Base-by-base conservation (phyloP, 2,113 vertebrate species). In the Cyanocitta stelleri region DNA sequence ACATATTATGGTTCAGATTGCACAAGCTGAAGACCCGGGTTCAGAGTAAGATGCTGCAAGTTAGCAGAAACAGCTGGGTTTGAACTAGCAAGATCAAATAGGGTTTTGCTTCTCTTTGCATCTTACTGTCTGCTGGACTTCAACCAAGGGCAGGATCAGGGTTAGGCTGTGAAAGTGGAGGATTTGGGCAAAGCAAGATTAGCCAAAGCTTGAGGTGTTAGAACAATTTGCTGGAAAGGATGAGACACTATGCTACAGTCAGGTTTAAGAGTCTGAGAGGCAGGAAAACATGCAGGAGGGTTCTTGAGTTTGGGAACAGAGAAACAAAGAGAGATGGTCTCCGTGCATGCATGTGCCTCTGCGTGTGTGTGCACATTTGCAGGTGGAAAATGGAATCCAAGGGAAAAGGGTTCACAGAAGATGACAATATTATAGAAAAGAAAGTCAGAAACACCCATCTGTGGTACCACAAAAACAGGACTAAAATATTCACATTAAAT, bases 301-400 rank as follows among this genome's bases (percentile, higher is more conserved):
- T 7, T 72, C 58, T 68, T 1, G 1, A 85, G 24, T 33, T 16
- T 41, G 27, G 30, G 7, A 93, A 85, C 13, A 46, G 56, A 44
- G 35, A 85, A 12, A 12, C 22, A 85, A 29, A 82, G 16, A 78
- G 6, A 0, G 0, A 82, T 13, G 52, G 39, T 13, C 22, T 33
- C 46, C 46, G 20, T 46, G 55, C 22, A 39, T 13, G 21, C 3
- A 0, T 8, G 32, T 0, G 0, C 7, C 35, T 69, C 61, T 58
- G 41, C 0, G 0, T 13, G 37, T 23, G 13, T 14, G 12, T 22
- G 8, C 55, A 37, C 4, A 6, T 59, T 16, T 83, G 67, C n/a
- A 55, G 39, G 48, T 27, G 35, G 43, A 90, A 76, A 68, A 68
- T 8, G 9, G 27, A 91, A 88, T 56, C 30, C 27, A 61, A 13